Evolutionary conservation across 2,797 vertebrate species (phyloP).

Genomic region (Rhinophrynus dorsalis): DNA sequence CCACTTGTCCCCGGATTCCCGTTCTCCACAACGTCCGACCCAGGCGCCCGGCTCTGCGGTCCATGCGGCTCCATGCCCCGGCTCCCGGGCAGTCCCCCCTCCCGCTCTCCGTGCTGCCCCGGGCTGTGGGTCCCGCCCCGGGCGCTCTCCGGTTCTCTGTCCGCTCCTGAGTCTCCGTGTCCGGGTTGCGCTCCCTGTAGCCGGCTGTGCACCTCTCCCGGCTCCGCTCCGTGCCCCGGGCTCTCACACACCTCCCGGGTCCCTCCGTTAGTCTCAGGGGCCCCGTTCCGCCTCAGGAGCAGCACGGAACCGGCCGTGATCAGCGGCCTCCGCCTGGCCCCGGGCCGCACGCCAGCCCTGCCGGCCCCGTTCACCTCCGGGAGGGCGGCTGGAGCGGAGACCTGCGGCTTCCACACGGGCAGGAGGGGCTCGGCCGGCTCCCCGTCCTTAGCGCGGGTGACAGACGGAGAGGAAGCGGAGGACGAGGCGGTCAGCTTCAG

Average conservation of each 20-base stretch:
- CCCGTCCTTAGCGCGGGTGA: slow-evolving; percentile 7
- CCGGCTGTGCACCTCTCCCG: no score
- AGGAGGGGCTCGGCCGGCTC: background rate
- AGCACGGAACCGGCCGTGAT: background rate
- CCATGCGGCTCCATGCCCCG: no score
- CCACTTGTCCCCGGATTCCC: no score
- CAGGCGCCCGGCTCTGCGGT: no score
- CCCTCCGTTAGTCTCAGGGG: background rate
- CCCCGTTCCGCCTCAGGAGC: background rate
- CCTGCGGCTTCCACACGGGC: background rate
- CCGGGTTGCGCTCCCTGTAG: background rate
- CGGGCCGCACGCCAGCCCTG: background rate
- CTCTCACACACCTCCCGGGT: background rate
- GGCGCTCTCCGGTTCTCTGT: background rate
- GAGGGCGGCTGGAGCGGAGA: no score
- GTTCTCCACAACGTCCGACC: no score
- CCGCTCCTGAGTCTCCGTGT: background rate
- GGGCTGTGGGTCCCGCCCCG: background rate
- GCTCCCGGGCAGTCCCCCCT: background rate
- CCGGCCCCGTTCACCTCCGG: slow-evolving; percentile 7
- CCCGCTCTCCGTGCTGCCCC: background rate
- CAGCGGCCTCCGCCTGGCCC: background rate
- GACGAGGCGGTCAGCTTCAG: slow-evolving; percentile 35
- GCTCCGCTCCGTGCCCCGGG: background rate
- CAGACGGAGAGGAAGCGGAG: background rate